Evolutionary conservation across 2,888 invertebrate genomes (phyloP).

Genomic region (Oxytorus armatus): DNA sequence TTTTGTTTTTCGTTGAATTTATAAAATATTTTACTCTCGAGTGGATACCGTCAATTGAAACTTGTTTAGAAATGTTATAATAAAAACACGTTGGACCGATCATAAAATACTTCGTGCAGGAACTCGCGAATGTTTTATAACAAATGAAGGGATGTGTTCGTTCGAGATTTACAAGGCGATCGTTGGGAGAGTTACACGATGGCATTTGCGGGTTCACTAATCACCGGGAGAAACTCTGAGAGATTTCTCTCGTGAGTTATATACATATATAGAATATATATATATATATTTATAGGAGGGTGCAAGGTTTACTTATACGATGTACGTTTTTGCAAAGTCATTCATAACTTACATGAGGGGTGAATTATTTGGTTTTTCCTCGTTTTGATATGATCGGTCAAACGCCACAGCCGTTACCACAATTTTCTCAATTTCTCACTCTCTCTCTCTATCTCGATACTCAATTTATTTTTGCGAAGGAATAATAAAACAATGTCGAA

Average conservation of each 20-base stretch:
- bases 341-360: slow-evolving; percentile 76
- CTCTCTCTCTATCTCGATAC: not conserved
- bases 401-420: slow-evolving; percentile 56
- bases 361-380: slow-evolving; percentile 52
- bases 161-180: slow-evolving; percentile 1
- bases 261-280: not conserved
- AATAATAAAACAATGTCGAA: not conserved
- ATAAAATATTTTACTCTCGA: too few relatives aligned
- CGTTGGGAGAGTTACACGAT: not conserved
- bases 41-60: too few relatives aligned
- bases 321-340: slow-evolving; percentile 79
- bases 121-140: too few relatives aligned
- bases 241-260: slow-evolving; percentile 5
- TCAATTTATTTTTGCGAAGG: slow-evolving; percentile 10
- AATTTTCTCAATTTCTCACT: slow-evolving; percentile 32
- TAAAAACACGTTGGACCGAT: too few relatives aligned
- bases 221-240: slow-evolving; percentile 49
- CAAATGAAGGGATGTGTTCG: too few relatives aligned
- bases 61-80: too few relatives aligned
- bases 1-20: too few relatives aligned
- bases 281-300: not conserved
- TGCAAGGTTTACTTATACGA: not conserved
- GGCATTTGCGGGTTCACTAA: slow-evolving; percentile 59
- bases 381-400: slow-evolving; percentile 53
- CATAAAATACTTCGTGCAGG: too few relatives aligned